These are phyloP conservation scores for Propithecus coquereli DNA, from an alignment of 2,113 vertebrate genomes.

Conservation along the genomic window DNA sequence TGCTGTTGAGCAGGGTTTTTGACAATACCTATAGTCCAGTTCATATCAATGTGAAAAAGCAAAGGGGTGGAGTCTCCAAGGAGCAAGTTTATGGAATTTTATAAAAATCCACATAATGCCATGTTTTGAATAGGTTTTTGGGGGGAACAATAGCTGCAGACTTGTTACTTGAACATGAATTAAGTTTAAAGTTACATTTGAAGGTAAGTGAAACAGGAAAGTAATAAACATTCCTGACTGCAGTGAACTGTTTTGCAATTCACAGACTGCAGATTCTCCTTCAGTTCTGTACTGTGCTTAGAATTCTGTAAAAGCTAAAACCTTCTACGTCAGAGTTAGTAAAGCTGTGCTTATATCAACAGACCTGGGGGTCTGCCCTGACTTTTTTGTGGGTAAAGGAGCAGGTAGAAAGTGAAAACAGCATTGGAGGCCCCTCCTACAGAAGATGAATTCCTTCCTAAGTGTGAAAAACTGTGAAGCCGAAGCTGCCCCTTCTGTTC, in stretches of 20 bases:
- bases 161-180: neutral
- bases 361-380: neutral
- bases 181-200: neutral
- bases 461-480: neutral
- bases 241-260: neutral
- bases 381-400: neutral
- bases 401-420: neutral
- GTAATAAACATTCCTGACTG: neutral
- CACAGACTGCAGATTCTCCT: neutral
- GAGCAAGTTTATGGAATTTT: slow-evolving; percentile 1
- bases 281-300: slow-evolving; percentile 14
- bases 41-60: neutral
- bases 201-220: slow-evolving; percentile 14
- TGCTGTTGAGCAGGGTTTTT: neutral
- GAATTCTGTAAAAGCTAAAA: neutral
- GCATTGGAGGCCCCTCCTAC: neutral
- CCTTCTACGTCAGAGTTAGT: neutral
- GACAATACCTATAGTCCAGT: neutral
- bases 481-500: neutral
- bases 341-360: neutral
- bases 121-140: neutral
- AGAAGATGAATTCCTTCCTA: neutral
- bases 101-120: slow-evolving; percentile 12
- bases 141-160: neutral
- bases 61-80: neutral